Evolutionary conservation across 2,113 vertebrate species (phyloP), one percentile per base, ranked within the genome.

Genomic region (Elanoides forficatus): DNA sequence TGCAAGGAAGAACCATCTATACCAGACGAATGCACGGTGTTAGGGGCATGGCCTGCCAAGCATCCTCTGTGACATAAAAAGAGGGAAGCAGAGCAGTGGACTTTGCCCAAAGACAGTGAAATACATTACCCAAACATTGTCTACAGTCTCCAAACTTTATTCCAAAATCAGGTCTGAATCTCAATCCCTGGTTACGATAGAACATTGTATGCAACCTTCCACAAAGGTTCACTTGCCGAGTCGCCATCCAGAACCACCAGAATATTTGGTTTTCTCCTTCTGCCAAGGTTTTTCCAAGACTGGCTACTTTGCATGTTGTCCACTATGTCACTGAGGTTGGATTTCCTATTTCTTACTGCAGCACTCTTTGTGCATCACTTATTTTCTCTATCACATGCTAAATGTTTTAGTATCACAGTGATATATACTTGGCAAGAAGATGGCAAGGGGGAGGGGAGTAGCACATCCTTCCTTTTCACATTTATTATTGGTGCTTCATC

Each of bases 291-390:
- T 58, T 34, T 63, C 7, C 38, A 53, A n/a, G 30, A 27, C 52
- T 36, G 50, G 10, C 4, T 80, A 2, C 25, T 65, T 68, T 74
- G 27, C 6, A 9, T 52, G 25, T 34, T 73, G 13, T n/a, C 50
- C 2, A 0, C 42, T 81, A 2, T n/a, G 16, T 45, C 60, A 29
- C 22, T n/a, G 38, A 22, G 26, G 7, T 5, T 63, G 6, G 4
- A 10, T 56, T 90, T 81, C 29, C 50, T 47, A 5, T n/a, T 75
- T 91, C n/a, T 56, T 45, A 21, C 17, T 79, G 8, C 16, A 45
- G 20, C 5, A 3, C 4, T 55, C 19, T 60, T 65, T 72, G 34
- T 66, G 9, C 9, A n/a, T 71, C 40, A 29, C 12, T 90, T 45
- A 29, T 81, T 89, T 87, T 60, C 68, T 67, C 15, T 74, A 43